Percentiles rank a stretch among this genome's conserved stretches.
phyloP scores from a whole-genome alignment of 1,140 invertebrate species.

The Helicoverpa zea region DNA sequence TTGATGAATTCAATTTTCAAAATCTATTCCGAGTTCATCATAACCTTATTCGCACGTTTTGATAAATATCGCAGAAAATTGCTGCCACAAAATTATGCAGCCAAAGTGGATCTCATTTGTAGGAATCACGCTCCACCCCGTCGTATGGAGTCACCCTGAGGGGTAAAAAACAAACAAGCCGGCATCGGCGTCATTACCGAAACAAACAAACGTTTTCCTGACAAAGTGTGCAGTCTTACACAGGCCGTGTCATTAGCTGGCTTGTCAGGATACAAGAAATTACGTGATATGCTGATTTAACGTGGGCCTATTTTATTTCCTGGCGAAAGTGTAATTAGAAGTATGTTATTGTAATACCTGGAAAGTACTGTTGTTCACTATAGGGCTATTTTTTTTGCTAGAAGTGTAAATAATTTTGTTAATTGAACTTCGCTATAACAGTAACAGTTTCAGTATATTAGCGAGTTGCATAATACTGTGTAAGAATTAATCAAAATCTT shows the following conservation, averaged over 20 bases:
- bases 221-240: slow-evolving; percentile 35
- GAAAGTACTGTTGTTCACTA: background rate
- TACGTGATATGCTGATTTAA: background rate
- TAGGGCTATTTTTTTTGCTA: background rate
- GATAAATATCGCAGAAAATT: slow-evolving; percentile 15
- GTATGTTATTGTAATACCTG: too few species aligned
- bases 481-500: too few species aligned
- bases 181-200: slow-evolving; percentile 30
- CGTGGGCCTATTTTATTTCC: too few species aligned
- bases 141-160: background rate
- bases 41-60: background rate
- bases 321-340: too few species aligned
- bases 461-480: too few species aligned
- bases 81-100: slow-evolving; percentile 3
- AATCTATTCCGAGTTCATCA: background rate
- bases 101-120: slow-evolving; percentile 17
- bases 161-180: slow-evolving; percentile 32
- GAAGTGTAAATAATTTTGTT: too few species aligned
- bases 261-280: background rate
- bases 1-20: too few species aligned
- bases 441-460: too few species aligned
- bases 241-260: slow-evolving; percentile 20
- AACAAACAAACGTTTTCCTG: slow-evolving; percentile 34
- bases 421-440: too few species aligned
- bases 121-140: slow-evolving; percentile 1